These are phyloP conservation scores for Parambassis ranga DNA, from an alignment of 2,797 vertebrate species.

Conservation along the genomic window DNA sequence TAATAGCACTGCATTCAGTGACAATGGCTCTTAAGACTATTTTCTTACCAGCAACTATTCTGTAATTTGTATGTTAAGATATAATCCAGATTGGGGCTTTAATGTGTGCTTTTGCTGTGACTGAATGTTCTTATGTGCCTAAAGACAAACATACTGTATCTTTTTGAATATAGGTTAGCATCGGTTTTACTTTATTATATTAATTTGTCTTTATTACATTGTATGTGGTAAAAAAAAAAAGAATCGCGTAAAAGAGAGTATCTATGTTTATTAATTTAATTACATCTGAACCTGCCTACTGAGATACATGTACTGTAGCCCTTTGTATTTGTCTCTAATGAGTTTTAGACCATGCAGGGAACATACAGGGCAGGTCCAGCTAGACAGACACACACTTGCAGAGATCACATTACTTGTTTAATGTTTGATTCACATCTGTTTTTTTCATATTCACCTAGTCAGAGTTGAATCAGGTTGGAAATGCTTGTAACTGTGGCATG, in stretches of 20 bases:
- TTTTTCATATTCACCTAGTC: background rate
- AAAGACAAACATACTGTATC: conserved; percentile 44
- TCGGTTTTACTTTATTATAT: conserved; percentile 25
- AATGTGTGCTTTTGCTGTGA: conserved; percentile 54
- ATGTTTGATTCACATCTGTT: background rate
- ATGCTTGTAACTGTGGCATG: background rate
- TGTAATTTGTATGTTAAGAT: background rate
- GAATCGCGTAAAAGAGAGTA: background rate
- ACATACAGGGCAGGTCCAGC: background rate
- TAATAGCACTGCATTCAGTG: background rate
- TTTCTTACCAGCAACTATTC: conserved; percentile 3
- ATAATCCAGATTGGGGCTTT: conserved; percentile 58
- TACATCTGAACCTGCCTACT: conserved; percentile 7
- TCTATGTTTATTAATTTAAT: background rate
- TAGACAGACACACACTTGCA: background rate
- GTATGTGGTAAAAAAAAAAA: conserved; percentile 28
- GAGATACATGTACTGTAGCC: background rate
- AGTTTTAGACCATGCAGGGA: background rate
- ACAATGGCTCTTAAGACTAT: conserved; percentile 7
- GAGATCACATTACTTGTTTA: background rate
- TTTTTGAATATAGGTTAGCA: conserved; percentile 8
- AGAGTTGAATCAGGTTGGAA: background rate
- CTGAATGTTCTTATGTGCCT: conserved; percentile 71
- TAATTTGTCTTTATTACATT: background rate
- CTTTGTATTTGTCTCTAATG: background rate